These are phyloP conservation scores for Protaetia brevitarsis DNA, from an alignment of 1,140 invertebrate genomes.

Conservation along the genomic window DNA sequence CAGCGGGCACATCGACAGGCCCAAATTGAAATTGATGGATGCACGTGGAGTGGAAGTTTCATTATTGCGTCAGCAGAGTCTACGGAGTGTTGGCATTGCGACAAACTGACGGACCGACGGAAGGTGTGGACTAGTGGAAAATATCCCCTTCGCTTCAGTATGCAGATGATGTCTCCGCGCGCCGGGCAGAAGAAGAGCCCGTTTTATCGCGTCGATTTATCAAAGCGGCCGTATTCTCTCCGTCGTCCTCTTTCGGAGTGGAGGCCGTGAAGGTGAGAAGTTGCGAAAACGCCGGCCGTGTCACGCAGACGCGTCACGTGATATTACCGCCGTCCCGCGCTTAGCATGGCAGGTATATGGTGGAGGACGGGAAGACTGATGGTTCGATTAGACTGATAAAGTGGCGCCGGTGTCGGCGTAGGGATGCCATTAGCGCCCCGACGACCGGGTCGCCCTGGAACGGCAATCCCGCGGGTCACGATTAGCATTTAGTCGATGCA, in stretches of 20 bases:
- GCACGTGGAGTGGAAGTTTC: slow-evolving; percentile 13
- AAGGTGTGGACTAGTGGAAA: background rate
- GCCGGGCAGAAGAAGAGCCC: background rate
- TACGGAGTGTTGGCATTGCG: no score
- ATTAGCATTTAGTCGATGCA: slow-evolving; percentile 13
- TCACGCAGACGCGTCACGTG: background rate
- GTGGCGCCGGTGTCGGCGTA: background rate
- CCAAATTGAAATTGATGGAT: slow-evolving; percentile 10
- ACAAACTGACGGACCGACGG: background rate
- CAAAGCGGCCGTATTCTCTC: slow-evolving; percentile 1
- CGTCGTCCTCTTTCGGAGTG: no score
- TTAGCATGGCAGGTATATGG: background rate
- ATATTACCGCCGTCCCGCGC: background rate
- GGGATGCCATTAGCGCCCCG: slow-evolving; percentile 16
- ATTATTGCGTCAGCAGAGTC: slow-evolving; percentile 7
- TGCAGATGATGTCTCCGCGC: slow-evolving; percentile 6
- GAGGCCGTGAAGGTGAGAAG: slow-evolving; percentile 4
- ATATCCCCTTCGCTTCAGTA: background rate
- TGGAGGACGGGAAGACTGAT: slow-evolving; percentile 1
- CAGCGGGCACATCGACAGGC: background rate
- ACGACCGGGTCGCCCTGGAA: background rate
- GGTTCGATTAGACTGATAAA: slow-evolving; percentile 22
- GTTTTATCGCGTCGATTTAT: slow-evolving; percentile 15
- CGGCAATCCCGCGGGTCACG: background rate
- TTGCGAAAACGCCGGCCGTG: background rate